These are phyloP conservation scores for Neomorphus geoffroyi DNA, from an alignment of 2,797 vertebrate genomes.

Conservation along the genomic window DNA sequence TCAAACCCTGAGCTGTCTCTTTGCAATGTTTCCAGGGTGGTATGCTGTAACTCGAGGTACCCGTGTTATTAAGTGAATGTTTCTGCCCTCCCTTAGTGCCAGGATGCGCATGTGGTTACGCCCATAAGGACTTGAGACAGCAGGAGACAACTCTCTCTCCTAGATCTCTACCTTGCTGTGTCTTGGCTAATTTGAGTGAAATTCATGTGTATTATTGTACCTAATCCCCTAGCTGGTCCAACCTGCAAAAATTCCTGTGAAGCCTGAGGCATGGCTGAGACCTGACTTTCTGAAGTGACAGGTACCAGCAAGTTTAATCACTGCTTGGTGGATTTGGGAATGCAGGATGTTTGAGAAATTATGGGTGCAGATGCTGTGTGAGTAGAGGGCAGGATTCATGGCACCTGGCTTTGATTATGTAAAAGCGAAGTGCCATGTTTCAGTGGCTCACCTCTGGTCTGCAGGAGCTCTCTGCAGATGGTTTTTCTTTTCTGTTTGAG, in stretches of 20 bases:
- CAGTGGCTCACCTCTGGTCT: fast-evolving
- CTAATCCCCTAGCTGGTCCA: conserved; percentile 40
- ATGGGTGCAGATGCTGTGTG: not conserved
- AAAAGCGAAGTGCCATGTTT: fast-evolving
- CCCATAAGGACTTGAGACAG: not conserved
- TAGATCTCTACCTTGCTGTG: not conserved
- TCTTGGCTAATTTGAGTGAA: not conserved
- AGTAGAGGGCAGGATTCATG: not conserved
- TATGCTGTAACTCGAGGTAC: not conserved
- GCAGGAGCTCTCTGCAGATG: not conserved
- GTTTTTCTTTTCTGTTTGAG: not conserved
- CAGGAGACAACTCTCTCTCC: not conserved
- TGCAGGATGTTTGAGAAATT: not conserved
- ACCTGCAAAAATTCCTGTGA: conserved; percentile 36
- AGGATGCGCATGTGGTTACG: not conserved
- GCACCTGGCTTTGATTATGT: not conserved
- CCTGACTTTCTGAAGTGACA: not conserved
- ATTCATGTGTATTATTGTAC: not conserved
- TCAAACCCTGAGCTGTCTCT: not conserved
- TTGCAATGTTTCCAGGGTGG: not conserved
- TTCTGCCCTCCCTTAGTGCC: not conserved
- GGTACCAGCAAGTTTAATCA: conserved; percentile 16
- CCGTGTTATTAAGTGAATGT: not conserved
- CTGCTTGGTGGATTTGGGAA: not conserved
- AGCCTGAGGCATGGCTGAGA: not conserved